Evolutionary conservation across 2,888 invertebrate species (phyloP), one percentile per base, ranked within the genome.

Genomic region (Exephanes ischioxanthus): DNA sequence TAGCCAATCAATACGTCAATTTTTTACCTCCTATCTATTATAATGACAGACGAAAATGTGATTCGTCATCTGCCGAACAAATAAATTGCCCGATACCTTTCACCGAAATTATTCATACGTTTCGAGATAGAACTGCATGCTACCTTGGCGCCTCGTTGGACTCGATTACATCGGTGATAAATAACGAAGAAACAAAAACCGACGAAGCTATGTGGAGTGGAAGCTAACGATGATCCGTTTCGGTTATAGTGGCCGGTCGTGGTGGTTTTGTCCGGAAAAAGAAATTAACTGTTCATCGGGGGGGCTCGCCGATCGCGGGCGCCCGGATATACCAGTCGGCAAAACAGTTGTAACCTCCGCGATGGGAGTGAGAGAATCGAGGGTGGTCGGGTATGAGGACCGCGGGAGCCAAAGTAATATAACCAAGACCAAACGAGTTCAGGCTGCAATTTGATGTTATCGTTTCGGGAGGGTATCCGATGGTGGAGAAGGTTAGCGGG

Each of bases 371-470:
- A 66, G 71, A 53, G 22, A 72, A 41, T 61, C 78, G 61, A 73
- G 61, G 26, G 19, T 70, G 73, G 63, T 78, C 19, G 48, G 45
- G 26, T 41, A 77, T 45, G 66, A 61, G 48, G 14, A 78, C 45
- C 66, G 53, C 70, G 80, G n/a, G 61, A 76, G 75, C 61, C 78
- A 76, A 83, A 83, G 58, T 72, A 83, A 85, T 77, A 83, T 80
- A 83, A 83, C 80, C 37, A 71, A 66, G 83, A 71, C 53, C 66
- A 71, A 83, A 83, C 85, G 72, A 83, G 85, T 80, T 80, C 72
- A 58, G 76, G 51, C 70, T 41, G 76, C 85, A 85, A 85, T 85
- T 83, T 83, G 71, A 85, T 80, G 83, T 76, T 85, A 83, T 85
- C 83, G 78, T 78, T 84, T 72, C 76, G 73, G 51, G n/a, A 53